Conservation (phyloP, 2,888 invertebrate genomes). For the Morpho achilles region DNA sequence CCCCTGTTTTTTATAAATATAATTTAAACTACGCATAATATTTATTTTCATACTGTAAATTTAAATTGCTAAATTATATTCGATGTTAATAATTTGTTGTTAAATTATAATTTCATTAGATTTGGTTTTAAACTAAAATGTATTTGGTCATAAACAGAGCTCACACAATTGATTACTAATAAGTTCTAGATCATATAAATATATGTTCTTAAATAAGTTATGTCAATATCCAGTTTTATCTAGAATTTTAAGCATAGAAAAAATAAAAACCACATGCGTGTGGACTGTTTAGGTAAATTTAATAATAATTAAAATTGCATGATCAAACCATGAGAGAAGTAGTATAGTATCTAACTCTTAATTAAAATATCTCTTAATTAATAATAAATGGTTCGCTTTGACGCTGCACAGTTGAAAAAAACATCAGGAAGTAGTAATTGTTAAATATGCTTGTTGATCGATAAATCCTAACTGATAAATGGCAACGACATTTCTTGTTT, state of each 20-base stretch:
- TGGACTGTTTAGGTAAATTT: constrained; percentile 55
- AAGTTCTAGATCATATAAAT: constrained; percentile 79
- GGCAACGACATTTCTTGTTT: no score
- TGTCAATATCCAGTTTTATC: constrained; percentile 19
- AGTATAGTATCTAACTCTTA: constrained; percentile 67
- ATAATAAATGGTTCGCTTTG: constrained; percentile 28
- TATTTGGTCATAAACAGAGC: neutral
- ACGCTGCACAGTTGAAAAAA: constrained; percentile 2
- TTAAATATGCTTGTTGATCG: no score
- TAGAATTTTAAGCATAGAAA: constrained; percentile 10
- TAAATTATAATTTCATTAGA: no score
- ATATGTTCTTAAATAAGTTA: constrained; percentile 46
- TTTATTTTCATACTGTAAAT: no score
- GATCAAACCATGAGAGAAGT: constrained; percentile 72
- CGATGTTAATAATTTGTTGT: no score
- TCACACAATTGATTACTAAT: constrained; percentile 41
- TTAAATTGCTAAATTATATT: no score
- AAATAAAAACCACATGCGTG: constrained; percentile 5
- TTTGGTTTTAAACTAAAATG: no score
- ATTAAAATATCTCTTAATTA: constrained; percentile 39
- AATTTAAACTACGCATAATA: no score
- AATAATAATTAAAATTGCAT: constrained; percentile 65
- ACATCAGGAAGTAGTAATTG: no score
- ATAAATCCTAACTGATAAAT: no score
- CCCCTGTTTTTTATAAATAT: no score